Conservation (phyloP, 2,113 vertebrate genomes). For the Cynocephalus volans region DNA sequence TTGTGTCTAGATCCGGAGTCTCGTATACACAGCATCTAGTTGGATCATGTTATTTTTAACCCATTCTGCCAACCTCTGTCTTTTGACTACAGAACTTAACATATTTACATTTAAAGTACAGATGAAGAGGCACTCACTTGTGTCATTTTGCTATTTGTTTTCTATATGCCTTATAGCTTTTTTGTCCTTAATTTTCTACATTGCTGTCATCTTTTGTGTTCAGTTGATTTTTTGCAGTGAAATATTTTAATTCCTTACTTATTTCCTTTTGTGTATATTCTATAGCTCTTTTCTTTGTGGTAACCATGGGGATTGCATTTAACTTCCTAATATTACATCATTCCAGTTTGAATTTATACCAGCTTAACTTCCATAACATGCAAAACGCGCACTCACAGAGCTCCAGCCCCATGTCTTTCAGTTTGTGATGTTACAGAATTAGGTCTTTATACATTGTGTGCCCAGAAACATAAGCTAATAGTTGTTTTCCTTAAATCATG, state of each 20-base stretch:
- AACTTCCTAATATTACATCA: neutral
- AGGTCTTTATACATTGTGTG: neutral
- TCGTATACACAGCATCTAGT: neutral
- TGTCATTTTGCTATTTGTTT: neutral
- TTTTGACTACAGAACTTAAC: neutral
- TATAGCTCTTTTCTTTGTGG: neutral
- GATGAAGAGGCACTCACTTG: neutral
- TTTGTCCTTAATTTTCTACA: neutral
- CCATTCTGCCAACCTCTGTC: neutral
- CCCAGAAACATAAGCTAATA: neutral
- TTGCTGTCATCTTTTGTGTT: neutral
- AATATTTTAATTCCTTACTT: neutral
- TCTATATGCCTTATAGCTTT: too few relatives aligned
- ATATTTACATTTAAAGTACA: neutral
- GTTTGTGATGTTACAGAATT: neutral
- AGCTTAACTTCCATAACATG: too few relatives aligned
- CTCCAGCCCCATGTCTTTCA: neutral
- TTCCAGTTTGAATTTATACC: neutral
- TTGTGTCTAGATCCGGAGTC: neutral
- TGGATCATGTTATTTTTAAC: neutral
- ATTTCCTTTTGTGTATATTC: neutral
- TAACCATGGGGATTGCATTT: neutral
- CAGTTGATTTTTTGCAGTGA: neutral
- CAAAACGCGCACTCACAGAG: neutral
- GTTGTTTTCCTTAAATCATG: neutral